Base-by-base conservation (phyloP, 2,113 vertebrate species). In the Pungitius pungitius region DNA sequence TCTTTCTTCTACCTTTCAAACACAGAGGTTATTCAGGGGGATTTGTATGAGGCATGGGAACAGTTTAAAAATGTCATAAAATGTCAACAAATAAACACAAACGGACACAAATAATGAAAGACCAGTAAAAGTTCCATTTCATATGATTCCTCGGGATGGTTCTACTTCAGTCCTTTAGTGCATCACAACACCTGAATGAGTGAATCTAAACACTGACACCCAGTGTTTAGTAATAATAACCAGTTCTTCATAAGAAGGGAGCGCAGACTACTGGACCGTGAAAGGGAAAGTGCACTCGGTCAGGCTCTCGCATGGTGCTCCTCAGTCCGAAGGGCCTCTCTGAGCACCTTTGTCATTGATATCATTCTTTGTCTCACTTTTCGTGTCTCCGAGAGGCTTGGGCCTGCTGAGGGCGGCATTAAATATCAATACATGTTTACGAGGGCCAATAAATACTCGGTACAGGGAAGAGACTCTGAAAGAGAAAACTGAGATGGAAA, bases 341-440 rank as follows among this genome's bases (percentile, higher is more conserved):
- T 20, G 24, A 61, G 80, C 80, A 87, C 45, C 69, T 90, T 91
- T 92, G 87, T 89, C 56, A 86, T 88, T 87, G 74, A 84, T 82
- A 82, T 84, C 47, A 37, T 81, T 88, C 82, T 90, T 85, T 89
- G 64, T 81, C 67, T 71, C 33, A 49, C 69, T 80, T 82, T 84
- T 91, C 80, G 74, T 85, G 75, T 85, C 72, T 75, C 12, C 1
- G 33, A 67, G 59, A 86, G 49, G 43, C 52, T 2, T 77, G 22
- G 80, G 65, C 82, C 85, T 82, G 83, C 90, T 91, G 90, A 86
- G 89, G 37, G 69, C 77, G 33, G 71, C 83, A 85, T 91, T 92
- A 91, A 93, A 94, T 92, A 93, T 93, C 88, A 93, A 94, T 92
- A 86, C 90, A 84, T 60, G 78, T 94, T 92, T 94, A 92, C 62